Evolutionary conservation across 2,888 invertebrate species (phyloP).

Genomic region (Diplazon laetatorius): DNA sequence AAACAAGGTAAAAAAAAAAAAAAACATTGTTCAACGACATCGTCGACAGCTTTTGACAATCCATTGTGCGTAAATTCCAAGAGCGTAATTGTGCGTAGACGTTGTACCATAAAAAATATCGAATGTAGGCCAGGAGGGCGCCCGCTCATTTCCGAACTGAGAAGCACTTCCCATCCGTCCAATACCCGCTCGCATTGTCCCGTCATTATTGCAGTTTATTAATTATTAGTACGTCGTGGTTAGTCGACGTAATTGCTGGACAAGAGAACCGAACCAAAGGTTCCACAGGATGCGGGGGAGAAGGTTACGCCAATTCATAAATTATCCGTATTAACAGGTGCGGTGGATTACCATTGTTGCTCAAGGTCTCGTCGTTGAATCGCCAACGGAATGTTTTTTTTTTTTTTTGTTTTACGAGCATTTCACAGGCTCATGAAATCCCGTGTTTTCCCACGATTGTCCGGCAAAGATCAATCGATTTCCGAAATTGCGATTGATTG

Average conservation of each 20-base stretch:
- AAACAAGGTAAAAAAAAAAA: neutral
- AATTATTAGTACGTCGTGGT: conserved; percentile 80
- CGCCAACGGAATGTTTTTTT: no score
- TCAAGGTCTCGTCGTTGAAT: conserved; percentile 76
- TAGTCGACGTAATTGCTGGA: conserved; percentile 76
- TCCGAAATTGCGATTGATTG: neutral
- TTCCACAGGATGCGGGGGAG: conserved; percentile 78
- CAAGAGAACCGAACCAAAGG: conserved; percentile 77
- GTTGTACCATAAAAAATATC: conserved; percentile 73
- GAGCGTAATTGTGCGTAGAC: conserved; percentile 30
- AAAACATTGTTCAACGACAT: neutral
- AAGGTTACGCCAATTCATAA: conserved; percentile 77
- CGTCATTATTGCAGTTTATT: conserved; percentile 80
- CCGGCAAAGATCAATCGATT: neutral
- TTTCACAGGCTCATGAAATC: no score
- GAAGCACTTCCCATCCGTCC: conserved; percentile 77
- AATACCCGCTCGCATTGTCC: conserved; percentile 76
- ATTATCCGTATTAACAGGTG: conserved; percentile 71
- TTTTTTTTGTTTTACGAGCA: no score
- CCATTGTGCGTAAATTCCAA: neutral
- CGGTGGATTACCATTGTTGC: conserved; percentile 75
- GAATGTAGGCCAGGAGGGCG: conserved; percentile 80
- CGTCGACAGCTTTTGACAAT: neutral
- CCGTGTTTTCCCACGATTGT: conserved; percentile 3
- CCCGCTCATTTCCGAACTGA: conserved; percentile 76